These are phyloP conservation scores for Falco naumanni DNA, from an alignment of 2,797 vertebrate genomes.

Conservation along the genomic window DNA sequence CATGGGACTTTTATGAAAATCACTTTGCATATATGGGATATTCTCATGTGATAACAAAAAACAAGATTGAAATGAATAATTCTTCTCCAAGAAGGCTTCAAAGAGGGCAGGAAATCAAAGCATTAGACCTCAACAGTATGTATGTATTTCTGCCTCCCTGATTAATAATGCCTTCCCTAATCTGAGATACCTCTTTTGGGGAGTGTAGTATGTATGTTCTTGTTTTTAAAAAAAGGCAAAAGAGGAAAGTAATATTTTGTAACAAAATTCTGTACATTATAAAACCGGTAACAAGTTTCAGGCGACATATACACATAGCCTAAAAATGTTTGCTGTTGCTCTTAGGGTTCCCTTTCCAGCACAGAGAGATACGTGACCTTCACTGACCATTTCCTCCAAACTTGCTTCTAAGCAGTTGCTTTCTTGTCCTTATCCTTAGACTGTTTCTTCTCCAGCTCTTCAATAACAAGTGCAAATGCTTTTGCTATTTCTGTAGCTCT, in stretches of 20 bases:
- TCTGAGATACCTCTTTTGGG: background rate
- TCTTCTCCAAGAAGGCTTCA: background rate
- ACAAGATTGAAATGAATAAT: background rate
- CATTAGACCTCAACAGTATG: background rate
- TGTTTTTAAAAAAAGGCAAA: background rate
- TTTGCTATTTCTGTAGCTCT: background rate
- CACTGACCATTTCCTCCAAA: background rate
- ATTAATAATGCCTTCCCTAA: background rate
- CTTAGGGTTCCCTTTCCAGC: background rate
- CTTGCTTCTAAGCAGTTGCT: background rate
- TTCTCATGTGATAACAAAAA: background rate
- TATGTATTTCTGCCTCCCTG: background rate
- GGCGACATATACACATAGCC: background rate
- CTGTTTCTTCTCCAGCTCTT: background rate
- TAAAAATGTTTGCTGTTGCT: background rate
- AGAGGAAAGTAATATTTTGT: background rate
- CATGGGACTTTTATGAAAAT: background rate
- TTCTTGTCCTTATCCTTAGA: background rate
- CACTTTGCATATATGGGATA: background rate
- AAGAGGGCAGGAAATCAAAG: background rate
- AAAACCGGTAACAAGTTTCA: background rate
- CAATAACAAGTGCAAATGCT: background rate
- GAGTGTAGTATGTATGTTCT: background rate
- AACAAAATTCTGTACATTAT: background rate
- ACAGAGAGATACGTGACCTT: background rate